Conservation (phyloP, 2,113 vertebrate species). For the Elachura formosa region DNA sequence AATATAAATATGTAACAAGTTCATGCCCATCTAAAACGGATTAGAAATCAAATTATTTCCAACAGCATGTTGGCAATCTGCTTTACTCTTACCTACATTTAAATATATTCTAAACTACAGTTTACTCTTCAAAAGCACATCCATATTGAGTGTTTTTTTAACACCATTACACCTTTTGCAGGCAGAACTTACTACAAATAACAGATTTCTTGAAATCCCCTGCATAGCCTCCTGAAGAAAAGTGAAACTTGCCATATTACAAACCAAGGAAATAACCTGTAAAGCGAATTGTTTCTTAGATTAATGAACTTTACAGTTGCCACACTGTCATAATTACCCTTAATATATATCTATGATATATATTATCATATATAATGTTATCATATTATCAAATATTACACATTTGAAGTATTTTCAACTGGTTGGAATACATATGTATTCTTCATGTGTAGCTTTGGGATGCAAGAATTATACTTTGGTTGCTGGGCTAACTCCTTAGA, state of each 20-base stretch:
- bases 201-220: not conserved
- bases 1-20: fast-evolving
- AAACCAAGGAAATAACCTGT: not conserved
- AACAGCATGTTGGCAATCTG: not conserved
- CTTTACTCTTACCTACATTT: not conserved
- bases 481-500: not conserved
- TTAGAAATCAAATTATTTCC: not conserved
- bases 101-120: not conserved
- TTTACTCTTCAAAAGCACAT: not conserved
- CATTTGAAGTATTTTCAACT: not conserved
- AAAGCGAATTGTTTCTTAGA: not conserved
- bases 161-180: not conserved
- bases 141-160: not conserved
- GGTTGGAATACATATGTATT: not conserved
- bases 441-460: not conserved
- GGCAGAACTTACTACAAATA: not conserved
- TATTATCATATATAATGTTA: too few relatives aligned
- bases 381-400: too few relatives aligned
- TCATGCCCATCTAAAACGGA: not conserved
- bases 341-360: not conserved
- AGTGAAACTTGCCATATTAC: not conserved
- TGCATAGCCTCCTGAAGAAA: not conserved
- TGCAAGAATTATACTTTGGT: not conserved
- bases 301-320: not conserved
- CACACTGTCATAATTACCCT: not conserved